Evolutionary conservation across 2,888 invertebrate species (phyloP), one percentile per base, ranked within the genome.

Genomic region (Hirtodrosophila cameraria): DNA sequence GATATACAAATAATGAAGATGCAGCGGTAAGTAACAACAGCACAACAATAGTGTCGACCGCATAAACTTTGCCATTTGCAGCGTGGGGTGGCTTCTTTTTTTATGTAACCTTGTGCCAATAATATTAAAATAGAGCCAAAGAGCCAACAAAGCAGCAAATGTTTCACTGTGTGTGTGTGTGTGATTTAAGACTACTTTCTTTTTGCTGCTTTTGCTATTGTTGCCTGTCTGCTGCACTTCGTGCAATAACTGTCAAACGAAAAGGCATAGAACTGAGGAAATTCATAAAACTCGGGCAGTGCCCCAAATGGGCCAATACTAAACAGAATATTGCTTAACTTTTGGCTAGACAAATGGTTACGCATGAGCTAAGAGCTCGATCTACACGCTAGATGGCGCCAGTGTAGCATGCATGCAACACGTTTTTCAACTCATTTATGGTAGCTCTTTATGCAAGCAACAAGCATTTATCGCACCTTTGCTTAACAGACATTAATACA

Each of bases 31-130:
- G 30, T 36, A 33, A 42, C 11, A 46, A 23, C 33, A 61, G n/a
- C n/a, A 25, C 27, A 39, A 49, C 59, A 30, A 36, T 48, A 23
- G 31, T 28, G 45, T 30, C 38, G 58, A 45, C 63, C 63, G 50
- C 61, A 63, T 59, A 61, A 74, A 74, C 78, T 67, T 74, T 74
- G 71, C 46, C 75, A 50, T 53, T 72, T 73, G 41, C 38, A 38
- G 43, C 38, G 49, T 52, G 39, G 52, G 52, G 38, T 18, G 46
- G 18, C 20, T 25, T 53, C 38, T 8, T 28, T 35, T 59, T 45
- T 30, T 20, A 60, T 55, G 53, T 67, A 82, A 68, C 79, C 79
- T 74, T 76, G 76, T 74, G 67, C 78, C 57, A 79, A 76, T 76
- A 75, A 76, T 75, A 74, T 74, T 52, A 35, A 61, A 70, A 79